Base-by-base conservation (phyloP, 1,140 invertebrate genomes). In the Meteorus sp. region DNA sequence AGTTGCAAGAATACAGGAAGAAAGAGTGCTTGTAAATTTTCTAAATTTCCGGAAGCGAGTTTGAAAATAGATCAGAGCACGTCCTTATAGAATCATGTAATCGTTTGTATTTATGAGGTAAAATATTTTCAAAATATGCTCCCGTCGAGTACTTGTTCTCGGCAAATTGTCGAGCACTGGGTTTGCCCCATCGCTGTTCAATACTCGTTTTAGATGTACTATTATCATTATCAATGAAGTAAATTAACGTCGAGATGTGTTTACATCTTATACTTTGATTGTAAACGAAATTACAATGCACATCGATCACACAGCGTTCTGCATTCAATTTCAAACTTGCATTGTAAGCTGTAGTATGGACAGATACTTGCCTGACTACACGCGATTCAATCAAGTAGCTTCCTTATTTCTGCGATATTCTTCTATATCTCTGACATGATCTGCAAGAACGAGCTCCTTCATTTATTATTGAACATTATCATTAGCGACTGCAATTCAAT, bases 71-170 rank as follows among this genome's bases (percentile, higher is more conserved):
- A n/a, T n/a, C n/a, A n/a, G n/a, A n/a, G n/a, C n/a, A 33, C 29
- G 11, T 33, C 11, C 6, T 33, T 6, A n/a, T 56, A 33, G 29
- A 11, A 6, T 33, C 29, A 33, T 33, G 29, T 33, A 33, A 33
- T 33, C 11, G 1, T 33, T 35, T 55, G n/a, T 11, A 41, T 50
- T 31, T 22, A 7, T 20, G 17, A n/a, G 55, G 47, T 13, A 58
- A 50, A 59, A 66, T 64, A 20, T 59, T 39, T 43, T 47, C 13
- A 57, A 66, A 64, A 55, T 60, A 53, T 53, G 22, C 43, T 54
- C 63, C 55, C 55, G 65, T 65, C 2, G 57, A 53, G 35, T 65
- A 67, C 27, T 63, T 65, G 27, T 55, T 29, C 31, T 62, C 29
- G 3, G 31, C 41, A n/a, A 56, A 15, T 39, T 59, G 37, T 8